phyloP scores from a whole-genome alignment of 2,113 vertebrate genomes.

The Petromus typicus region DNA sequence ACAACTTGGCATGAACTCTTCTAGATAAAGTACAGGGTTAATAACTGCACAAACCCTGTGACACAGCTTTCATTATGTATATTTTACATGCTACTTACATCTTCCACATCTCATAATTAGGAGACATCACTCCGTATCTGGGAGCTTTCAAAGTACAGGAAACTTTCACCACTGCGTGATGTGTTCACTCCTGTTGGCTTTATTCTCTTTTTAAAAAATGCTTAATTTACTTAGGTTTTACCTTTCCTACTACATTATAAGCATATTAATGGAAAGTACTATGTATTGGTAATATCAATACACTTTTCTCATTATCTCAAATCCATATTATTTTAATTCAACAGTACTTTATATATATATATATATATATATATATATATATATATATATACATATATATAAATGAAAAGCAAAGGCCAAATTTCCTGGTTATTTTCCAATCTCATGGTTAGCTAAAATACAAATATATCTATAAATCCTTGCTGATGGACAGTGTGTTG shows the following conservation, averaged over 20 bases:
- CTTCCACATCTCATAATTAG: background rate
- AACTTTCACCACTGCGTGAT: background rate
- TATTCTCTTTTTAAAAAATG: background rate
- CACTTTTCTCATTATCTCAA: background rate
- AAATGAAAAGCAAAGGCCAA: background rate
- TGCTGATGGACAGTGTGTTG: background rate
- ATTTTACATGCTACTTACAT: background rate
- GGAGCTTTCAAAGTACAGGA: background rate
- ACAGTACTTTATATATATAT: background rate
- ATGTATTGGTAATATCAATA: background rate
- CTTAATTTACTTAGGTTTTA: background rate
- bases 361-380: no score
- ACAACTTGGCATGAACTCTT: background rate
- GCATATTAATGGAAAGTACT: background rate
- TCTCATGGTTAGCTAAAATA: background rate
- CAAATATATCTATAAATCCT: background rate
- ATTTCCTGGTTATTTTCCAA: background rate
- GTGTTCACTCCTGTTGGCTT: background rate
- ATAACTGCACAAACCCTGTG: background rate
- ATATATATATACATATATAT: no score
- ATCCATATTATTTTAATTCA: background rate
- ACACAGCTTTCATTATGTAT: background rate
- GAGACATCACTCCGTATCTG: background rate
- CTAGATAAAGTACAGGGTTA: background rate
- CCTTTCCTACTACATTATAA: constrained; percentile 7